phyloP scores from a whole-genome alignment of 2,113 vertebrate genomes.

The Cavia aperea region DNA sequence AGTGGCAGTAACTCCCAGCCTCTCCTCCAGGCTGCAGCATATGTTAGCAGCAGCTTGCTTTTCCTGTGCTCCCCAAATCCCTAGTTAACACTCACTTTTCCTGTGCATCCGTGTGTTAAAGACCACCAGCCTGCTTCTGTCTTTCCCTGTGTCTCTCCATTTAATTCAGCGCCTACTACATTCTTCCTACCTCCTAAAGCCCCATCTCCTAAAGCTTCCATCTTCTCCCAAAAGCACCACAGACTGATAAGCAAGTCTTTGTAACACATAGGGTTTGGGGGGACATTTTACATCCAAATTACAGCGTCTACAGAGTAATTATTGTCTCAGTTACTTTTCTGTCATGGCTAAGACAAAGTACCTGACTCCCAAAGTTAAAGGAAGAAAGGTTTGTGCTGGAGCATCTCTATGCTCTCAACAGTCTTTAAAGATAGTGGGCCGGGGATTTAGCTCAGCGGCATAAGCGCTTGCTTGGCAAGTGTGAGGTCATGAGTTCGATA shows the following conservation, averaged over 20 bases:
- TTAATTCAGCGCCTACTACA: not conserved
- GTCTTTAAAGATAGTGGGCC: not conserved
- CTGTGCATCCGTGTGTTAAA: not conserved
- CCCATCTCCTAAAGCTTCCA: not conserved
- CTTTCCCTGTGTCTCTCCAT: not conserved
- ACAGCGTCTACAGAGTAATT: not conserved
- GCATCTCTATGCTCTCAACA: too few relatives aligned
- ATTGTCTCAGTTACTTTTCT: not conserved
- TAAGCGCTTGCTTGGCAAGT: too few relatives aligned
- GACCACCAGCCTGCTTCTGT: not conserved
- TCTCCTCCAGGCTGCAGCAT: not conserved
- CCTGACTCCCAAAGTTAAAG: not conserved
- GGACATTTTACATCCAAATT: not conserved
- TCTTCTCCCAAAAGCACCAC: not conserved
- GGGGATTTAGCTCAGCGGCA: too few relatives aligned
- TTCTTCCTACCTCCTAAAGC: too few relatives aligned
- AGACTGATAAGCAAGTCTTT: not conserved
- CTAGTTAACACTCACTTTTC: not conserved
- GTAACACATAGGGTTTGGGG: not conserved
- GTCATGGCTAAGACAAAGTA: not conserved
- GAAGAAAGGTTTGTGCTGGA: not conserved
- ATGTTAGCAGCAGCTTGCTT: slow-evolving; percentile 27
- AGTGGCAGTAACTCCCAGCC: slow-evolving; percentile 35
- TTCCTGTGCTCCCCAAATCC: not conserved
- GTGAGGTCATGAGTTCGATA: too few relatives aligned